Evolutionary conservation across 2,888 invertebrate genomes (phyloP), one percentile per base, ranked within the genome.

Genomic region (Lamproptera curius): DNA sequence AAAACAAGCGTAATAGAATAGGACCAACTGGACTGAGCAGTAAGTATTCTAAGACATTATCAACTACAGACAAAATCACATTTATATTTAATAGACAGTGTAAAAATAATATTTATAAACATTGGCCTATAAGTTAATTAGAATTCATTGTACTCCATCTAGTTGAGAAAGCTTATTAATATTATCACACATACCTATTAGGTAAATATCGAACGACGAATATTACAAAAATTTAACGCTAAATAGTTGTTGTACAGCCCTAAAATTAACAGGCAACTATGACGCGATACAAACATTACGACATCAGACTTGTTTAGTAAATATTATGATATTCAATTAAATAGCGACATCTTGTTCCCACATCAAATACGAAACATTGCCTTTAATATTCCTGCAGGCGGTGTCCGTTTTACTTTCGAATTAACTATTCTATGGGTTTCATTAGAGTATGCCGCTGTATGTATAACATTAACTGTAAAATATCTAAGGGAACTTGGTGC

Each of bases 61-160:
- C 61, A 65, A 61, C 79, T 80, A 80, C 73, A 70, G 73, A 82
- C 77, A 76, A 81, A 80, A 81, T 83, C 78, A 83, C 83, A 81
- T 82, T 76, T 63, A 70, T 69, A 67, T 71, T 31, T 67, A 72
- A 71, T 75, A 86, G 78, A 85, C 76, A 77, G 83, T 87, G 86
- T 86, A 85, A 85, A 87, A 86, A 87, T 87, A 86, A 85, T 80
- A 75, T 80, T 79, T 77, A 77, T 78, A 81, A 83, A 85, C 75
- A 78, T 83, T 85, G 84, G 75, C 84, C 81, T 83, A 86, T 76
- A 61, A 73, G 73, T 79, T 70, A 73, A 64, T 80, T 75, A 70
- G 65, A 72, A 75, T 79, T 83, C 82, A 84, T 83, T 83, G 87
- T 86, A 83, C 77, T 82, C 72, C 67, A 76, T 73, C 82, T 85